Base-by-base conservation (phyloP, 2,113 vertebrate species). In the Tragulus kanchil region DNA sequence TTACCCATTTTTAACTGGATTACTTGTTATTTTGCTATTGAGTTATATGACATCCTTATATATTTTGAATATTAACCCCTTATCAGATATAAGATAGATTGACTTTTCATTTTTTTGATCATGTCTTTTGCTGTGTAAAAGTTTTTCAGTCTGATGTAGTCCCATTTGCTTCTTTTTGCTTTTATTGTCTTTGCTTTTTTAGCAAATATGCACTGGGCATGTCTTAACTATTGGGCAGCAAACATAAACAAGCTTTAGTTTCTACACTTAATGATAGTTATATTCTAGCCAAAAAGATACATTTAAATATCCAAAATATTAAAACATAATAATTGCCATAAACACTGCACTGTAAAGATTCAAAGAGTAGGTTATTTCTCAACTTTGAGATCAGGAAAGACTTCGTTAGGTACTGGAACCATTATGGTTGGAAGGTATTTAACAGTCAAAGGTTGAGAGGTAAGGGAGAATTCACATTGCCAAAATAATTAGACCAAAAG, bases 331-430 rank as follows among this genome's bases (percentile, higher is more conserved):
- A 36, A 75, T 62, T 92, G 59, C 28, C 10, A 16, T 67, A 79
- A 83, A 58, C 31, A 50, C 5, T 61, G 25, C 12, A 48, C 15
- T 67, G 25, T 78, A 17, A 31, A 36, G 9, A 1, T 89, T 91
- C 83, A 89, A 93, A 42, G 28, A 88, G 28, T 26, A 88, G 59
- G 28, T 81, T 82, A 69, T 88, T 95, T 95, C 65, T 85, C 78
- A 45, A 31, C 59, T 56, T 78, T 83, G 73, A 90, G 59, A 71
- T 81, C 8, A 36, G 15, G 10, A n/a, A 64, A 87, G 31, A 94
- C 15, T 83, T 81, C 13, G 52, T 58, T 62, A 83, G 82, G 50
- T 45, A 69, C 16, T 28, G 25, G 36, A 59, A 14, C 17, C 23
- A 69, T 58, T 28, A 62, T 45, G 13, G 19, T 19, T 89, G 28